Percentiles rank a stretch among this genome's conserved stretches.
phyloP scores from a whole-genome alignment of 1,140 invertebrate genomes.

The Bombus sibiricus region DNA sequence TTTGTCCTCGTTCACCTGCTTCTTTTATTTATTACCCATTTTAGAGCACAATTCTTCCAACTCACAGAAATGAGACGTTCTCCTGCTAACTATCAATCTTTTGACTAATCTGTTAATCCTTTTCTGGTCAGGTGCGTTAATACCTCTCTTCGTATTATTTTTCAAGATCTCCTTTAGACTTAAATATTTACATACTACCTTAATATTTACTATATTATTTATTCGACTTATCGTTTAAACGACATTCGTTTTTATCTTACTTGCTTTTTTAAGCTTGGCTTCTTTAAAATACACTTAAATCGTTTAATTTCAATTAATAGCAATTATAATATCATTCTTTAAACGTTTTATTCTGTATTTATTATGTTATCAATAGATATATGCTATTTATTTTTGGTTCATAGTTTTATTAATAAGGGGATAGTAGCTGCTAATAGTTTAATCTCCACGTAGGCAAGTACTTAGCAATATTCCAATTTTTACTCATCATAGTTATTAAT shows the following conservation, averaged over 20 bases:
- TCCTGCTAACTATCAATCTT: background rate
- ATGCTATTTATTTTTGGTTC: background rate
- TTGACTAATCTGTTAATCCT: background rate
- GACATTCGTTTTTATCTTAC: background rate
- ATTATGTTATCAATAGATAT: background rate
- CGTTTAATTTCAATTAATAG: background rate
- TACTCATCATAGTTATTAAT: background rate
- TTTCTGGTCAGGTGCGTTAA: background rate
- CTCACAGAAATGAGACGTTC: background rate
- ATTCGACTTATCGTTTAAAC: background rate
- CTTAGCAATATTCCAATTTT: background rate
- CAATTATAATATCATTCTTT: background rate
- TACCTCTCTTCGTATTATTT: too few species aligned
- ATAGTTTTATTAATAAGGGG: background rate
- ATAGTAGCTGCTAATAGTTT: background rate
- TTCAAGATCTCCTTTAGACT: background rate
- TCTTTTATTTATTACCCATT: conserved; percentile 12
- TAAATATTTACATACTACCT: background rate
- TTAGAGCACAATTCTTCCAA: conserved; percentile 2
- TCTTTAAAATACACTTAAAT: background rate
- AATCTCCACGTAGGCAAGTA: conserved; percentile 20
- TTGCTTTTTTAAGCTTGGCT: background rate
- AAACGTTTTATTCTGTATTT: background rate
- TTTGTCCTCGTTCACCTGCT: conserved; percentile 28
- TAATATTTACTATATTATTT: background rate